Evolutionary conservation across 2,888 invertebrate species (phyloP).

Genomic region (Sycophila texana): DNA sequence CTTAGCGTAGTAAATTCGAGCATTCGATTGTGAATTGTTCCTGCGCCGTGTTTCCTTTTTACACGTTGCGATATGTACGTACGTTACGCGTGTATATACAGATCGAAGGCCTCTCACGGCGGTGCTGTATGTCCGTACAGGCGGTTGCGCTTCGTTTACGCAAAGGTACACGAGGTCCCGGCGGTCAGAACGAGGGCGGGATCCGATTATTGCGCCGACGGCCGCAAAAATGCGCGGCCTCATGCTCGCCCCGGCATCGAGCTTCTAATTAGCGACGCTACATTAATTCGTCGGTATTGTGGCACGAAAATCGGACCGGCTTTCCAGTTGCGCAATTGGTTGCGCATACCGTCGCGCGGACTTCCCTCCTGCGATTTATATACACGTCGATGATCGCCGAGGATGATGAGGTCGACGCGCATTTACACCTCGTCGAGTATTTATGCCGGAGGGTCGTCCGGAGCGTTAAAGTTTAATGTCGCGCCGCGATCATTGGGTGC

Average conservation of each 20-base stretch:
- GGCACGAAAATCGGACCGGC: slow-evolving; percentile 66
- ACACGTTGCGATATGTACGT: no score
- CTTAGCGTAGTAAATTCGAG: slow-evolving; percentile 32
- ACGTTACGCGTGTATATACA: background rate
- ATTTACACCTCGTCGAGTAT: slow-evolving; percentile 7
- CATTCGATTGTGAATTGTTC: slow-evolving; percentile 52
- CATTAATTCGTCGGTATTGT: slow-evolving; percentile 69
- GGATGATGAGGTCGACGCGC: background rate
- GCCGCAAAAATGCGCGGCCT: slow-evolving; percentile 5
- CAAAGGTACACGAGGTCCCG: slow-evolving; percentile 1
- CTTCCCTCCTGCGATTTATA: background rate
- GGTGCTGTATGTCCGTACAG: background rate
- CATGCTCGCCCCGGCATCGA: slow-evolving; percentile 64
- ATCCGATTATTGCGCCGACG: slow-evolving; percentile 6
- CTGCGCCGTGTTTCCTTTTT: background rate
- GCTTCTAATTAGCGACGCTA: slow-evolving; percentile 67
- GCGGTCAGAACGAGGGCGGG: slow-evolving; percentile 15
- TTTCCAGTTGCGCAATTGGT: slow-evolving; percentile 72
- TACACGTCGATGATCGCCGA: background rate
- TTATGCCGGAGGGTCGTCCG: background rate
- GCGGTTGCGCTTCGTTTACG: slow-evolving; percentile 30
- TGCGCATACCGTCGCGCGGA: background rate
- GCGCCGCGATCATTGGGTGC: no score
- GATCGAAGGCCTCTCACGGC: background rate
- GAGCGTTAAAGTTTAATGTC: no score